These are phyloP conservation scores for Asbolus verrucosus DNA, from an alignment of 1,140 invertebrate species.

Conservation along the genomic window DNA sequence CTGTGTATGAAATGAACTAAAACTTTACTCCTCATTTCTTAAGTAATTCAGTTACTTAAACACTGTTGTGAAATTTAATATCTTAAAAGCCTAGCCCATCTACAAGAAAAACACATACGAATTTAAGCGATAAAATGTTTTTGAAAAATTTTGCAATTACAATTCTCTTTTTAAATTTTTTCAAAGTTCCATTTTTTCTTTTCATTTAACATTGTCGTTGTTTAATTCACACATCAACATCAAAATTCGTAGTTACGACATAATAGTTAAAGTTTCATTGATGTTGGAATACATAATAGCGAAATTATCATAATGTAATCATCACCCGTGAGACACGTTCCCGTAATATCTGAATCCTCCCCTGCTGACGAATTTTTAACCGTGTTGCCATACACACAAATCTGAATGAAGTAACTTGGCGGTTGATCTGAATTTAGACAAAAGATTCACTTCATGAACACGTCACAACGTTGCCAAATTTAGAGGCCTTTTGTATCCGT, in stretches of 20 bases:
- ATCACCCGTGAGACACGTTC: background rate
- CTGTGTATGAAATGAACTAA: no score
- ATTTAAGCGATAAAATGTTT: no score
- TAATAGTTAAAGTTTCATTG: constrained; percentile 18
- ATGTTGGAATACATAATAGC: background rate
- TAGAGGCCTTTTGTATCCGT: constrained; percentile 1
- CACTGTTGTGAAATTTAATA: no score
- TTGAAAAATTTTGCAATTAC: no score
- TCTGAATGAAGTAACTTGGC: background rate
- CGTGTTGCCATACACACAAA: background rate
- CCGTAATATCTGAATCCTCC: background rate
- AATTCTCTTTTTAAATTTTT: no score
- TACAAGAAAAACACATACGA: no score
- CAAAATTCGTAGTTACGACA: no score
- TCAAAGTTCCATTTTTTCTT: background rate
- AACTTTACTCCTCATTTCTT: no score
- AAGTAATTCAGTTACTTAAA: no score
- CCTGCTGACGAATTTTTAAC: constrained; percentile 11
- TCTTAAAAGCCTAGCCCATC: no score
- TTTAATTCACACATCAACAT: no score
- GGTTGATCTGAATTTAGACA: constrained; percentile 24
- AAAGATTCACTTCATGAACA: constrained; percentile 16
- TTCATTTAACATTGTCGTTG: no score
- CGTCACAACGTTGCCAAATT: background rate
- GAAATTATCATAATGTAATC: constrained; percentile 9